A percentile compares a stretch with the other conserved stretches of the same genome.
Evolutionary conservation across 2,888 invertebrate species (phyloP).

Genomic region (Agonum fuliginosum): DNA sequence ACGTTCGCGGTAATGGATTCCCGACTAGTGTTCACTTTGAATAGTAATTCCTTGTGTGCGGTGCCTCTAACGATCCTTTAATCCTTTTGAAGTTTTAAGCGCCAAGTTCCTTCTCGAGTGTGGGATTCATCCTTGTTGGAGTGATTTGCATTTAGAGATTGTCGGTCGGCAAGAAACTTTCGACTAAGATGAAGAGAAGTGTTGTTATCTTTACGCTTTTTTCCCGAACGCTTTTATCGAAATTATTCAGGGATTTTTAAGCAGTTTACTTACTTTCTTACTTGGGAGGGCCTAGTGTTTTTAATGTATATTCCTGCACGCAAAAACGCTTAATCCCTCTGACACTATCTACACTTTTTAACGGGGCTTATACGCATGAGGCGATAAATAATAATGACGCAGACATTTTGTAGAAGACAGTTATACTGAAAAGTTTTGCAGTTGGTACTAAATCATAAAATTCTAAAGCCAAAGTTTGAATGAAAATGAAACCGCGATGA

Average conservation of each 20-base stretch:
- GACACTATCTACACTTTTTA: constrained; percentile 24
- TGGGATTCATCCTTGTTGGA: constrained; percentile 44
- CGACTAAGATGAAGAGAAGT: constrained; percentile 48
- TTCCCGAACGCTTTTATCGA: constrained; percentile 52
- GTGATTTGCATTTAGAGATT: constrained; percentile 59
- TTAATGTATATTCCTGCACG: constrained; percentile 30
- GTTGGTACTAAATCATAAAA: no score
- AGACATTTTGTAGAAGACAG: no score
- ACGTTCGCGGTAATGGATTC: constrained; percentile 3
- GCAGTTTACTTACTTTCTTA: constrained; percentile 36
- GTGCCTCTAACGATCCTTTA: constrained; percentile 54
- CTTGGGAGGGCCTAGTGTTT: constrained; percentile 19
- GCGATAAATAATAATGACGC: no score
- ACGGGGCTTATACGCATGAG: no score
- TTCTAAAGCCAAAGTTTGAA: no score
- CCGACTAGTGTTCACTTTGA: constrained; percentile 21
- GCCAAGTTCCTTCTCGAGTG: constrained; percentile 47
- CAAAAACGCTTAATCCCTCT: constrained; percentile 10
- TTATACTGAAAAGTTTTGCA: no score
- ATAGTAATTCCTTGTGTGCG: constrained; percentile 50
- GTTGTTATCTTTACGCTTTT: constrained; percentile 56
- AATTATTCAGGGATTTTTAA: constrained; percentile 55
- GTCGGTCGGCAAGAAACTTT: constrained; percentile 55
- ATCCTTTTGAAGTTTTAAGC: constrained; percentile 59
- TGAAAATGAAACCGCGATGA: no score